These are phyloP conservation scores for Neodiprion fabricii DNA, from an alignment of 1,140 invertebrate species.

Conservation along the genomic window DNA sequence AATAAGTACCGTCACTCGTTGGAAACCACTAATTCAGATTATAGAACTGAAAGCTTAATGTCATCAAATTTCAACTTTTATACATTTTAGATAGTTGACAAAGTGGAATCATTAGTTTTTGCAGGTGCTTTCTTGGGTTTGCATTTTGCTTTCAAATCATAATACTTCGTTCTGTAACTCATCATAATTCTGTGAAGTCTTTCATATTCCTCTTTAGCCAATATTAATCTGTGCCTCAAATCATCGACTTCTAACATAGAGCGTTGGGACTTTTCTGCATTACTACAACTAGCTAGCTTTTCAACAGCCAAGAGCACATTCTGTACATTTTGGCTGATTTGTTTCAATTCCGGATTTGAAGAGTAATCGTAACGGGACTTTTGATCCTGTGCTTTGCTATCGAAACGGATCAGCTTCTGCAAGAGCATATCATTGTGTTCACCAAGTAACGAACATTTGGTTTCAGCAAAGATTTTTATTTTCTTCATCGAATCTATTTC, in stretches of 20 bases:
- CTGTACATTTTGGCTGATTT: neutral
- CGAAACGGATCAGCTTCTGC: neutral
- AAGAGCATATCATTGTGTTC: too few relatives aligned
- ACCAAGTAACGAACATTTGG: too few relatives aligned
- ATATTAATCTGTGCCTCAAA: neutral
- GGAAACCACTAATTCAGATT: neutral
- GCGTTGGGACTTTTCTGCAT: neutral
- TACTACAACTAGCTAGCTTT: neutral
- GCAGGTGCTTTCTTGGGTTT: neutral
- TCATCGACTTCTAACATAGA: neutral
- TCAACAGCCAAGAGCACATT: neutral
- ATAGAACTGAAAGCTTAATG: neutral
- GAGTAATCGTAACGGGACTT: neutral
- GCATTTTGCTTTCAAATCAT: neutral
- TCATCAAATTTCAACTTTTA: neutral
- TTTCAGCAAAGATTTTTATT: too few relatives aligned
- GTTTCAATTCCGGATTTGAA: neutral
- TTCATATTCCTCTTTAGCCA: neutral
- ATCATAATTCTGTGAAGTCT: neutral
- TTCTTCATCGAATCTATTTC: neutral
- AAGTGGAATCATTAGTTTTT: neutral
- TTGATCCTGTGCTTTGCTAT: neutral
- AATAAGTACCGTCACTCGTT: neutral
- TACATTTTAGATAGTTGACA: neutral
- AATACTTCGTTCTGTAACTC: neutral